Base-by-base conservation (phyloP, 53 echinoderm and acorn worm genomes). In the Henricia sp. region DNA sequence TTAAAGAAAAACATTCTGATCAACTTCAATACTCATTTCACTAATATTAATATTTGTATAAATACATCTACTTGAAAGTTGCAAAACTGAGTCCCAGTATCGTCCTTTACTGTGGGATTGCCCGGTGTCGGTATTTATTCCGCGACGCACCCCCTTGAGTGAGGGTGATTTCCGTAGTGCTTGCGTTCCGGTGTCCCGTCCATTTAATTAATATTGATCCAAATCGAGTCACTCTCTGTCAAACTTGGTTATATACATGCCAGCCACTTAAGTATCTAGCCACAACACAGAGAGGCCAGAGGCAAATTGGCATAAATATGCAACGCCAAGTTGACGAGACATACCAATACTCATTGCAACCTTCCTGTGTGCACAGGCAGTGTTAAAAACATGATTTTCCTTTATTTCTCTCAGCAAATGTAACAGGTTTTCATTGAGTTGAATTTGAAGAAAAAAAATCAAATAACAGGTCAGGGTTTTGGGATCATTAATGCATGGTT, bases 191-290 rank as follows among this genome's bases (percentile, higher is more conserved):
- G 48, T 64, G 46, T 44, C 63, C 33, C 48, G 42, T 41, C 80
- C 80, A 80, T 80, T 80, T 80, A 80, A 80, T 80, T 80, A 80
- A 80, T 80, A 80, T 80, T 80, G 80, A 80, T 80, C 80, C 80
- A 29, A 80, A 43, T 34, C 6, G 50, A 80, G 46, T 80, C 64
- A 57, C 44, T 80, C 80, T 80, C 48, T 64, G 80, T 63, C 80
- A 80, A 80, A 63, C 42, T 33, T 48, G 64, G 80, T 80, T 80
- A 80, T 24, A n/a, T n/a, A 12, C 80, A 80, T 50, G 39, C 80
- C 63, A 19, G 32, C 80, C 80, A 62, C 80, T 64, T 76, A 41
- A 76, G 46, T 63, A 80, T 42, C 64, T n/a, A 32, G 28, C 38
- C n/a, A 20, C 14, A n/a, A 33, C 80, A 80, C 24, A 6, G 33